phyloP scores from a whole-genome alignment of 2,888 invertebrate species.

The Drosophila mimica region DNA sequence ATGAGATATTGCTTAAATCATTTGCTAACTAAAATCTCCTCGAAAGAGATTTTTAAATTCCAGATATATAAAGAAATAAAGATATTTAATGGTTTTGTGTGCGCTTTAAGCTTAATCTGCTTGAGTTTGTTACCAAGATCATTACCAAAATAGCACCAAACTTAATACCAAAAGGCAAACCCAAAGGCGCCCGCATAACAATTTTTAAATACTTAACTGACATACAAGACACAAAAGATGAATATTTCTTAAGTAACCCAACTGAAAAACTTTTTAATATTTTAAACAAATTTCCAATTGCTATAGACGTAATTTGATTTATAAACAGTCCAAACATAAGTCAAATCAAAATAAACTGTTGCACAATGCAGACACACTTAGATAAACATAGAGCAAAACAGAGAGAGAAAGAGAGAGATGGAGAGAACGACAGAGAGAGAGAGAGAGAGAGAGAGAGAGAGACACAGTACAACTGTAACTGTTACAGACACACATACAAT shows the following conservation, averaged over 20 bases:
- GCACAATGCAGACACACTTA: constrained; percentile 35
- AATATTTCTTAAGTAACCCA: background rate
- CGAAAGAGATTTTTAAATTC: background rate
- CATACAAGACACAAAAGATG: background rate
- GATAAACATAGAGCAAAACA: constrained; percentile 15
- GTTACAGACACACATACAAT: constrained; percentile 53
- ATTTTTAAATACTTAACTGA: constrained; percentile 12
- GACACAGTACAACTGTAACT: constrained; percentile 11
- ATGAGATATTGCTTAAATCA: background rate
- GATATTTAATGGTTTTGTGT: background rate
- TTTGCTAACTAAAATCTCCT: background rate
- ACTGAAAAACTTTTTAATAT: constrained; percentile 7
- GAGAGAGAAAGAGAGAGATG: background rate
- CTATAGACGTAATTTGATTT: background rate
- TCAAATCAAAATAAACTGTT: constrained; percentile 56
- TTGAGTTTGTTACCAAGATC: constrained; percentile 15
- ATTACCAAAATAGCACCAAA: constrained; percentile 26
- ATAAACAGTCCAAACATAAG: background rate
- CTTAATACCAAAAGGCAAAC: background rate
- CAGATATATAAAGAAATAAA: background rate
- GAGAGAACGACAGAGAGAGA: background rate
- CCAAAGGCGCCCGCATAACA: constrained; percentile 52
- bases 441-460: constrained; percentile 1
- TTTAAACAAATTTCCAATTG: background rate
- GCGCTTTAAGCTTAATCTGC: background rate